Evolutionary conservation across 2,888 invertebrate genomes (phyloP).

Genomic region (Xestia rhomboidea): DNA sequence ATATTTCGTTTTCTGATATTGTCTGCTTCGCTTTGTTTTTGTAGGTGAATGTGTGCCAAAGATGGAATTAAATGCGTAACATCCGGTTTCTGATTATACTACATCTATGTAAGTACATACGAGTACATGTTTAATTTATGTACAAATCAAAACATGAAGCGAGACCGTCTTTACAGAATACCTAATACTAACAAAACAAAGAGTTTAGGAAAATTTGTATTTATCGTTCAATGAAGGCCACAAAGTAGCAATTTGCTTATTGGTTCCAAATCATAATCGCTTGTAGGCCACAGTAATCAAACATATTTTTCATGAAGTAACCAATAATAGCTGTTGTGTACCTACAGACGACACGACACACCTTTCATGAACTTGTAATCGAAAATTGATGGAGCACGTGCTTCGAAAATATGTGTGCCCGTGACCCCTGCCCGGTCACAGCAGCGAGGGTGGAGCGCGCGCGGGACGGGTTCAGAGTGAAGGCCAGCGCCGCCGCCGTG

Average conservation of each 20-base stretch:
- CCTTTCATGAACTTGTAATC: constrained; percentile 63
- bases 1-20: constrained; percentile 67
- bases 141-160: constrained; percentile 26
- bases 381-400: constrained; percentile 76
- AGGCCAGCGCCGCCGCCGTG: constrained; percentile 68
- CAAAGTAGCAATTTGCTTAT: constrained; percentile 14
- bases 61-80: constrained; percentile 13
- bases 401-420: constrained; percentile 84
- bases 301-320: constrained; percentile 28
- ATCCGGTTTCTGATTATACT: not conserved
- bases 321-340: constrained; percentile 33
- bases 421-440: constrained; percentile 87
- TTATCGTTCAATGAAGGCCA: constrained; percentile 6
- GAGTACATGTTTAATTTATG: not conserved
- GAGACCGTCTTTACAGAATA: not conserved
- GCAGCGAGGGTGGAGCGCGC: constrained; percentile 67
- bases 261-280: constrained; percentile 16
- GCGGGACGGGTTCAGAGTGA: constrained; percentile 76
- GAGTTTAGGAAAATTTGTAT: constrained; percentile 23
- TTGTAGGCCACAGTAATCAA: constrained; percentile 31
- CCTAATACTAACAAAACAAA: not conserved
- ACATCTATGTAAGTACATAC: not conserved
- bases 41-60: constrained; percentile 23
- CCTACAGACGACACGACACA: constrained; percentile 27
- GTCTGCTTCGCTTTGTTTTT: constrained; percentile 43